phyloP scores from a whole-genome alignment of 2,888 invertebrate genomes.

The Orthonychiurus folsomi region DNA sequence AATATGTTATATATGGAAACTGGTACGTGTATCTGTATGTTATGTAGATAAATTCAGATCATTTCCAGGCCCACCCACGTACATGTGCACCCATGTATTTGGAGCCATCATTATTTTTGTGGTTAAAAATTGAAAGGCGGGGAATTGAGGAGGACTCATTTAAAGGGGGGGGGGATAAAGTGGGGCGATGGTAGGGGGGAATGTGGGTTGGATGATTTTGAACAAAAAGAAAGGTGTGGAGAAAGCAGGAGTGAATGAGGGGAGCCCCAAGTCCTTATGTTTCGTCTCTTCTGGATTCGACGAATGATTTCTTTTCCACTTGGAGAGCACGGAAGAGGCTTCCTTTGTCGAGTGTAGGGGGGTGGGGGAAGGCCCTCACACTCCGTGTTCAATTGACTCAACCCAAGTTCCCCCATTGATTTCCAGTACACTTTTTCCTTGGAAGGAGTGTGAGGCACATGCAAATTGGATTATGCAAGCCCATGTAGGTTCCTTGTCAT shows the following conservation, averaged over 20 bases:
- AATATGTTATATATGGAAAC: too few relatives aligned
- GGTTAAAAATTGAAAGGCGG: too few relatives aligned
- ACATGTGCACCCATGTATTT: too few relatives aligned
- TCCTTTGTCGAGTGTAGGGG: not conserved
- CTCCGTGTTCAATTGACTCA: not conserved
- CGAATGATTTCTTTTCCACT: constrained; percentile 1
- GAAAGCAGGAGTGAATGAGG: not conserved
- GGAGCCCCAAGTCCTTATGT: not conserved
- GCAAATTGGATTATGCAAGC: not conserved
- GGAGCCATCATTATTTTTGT: too few relatives aligned
- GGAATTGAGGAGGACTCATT: too few relatives aligned
- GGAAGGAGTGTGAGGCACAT: not conserved
- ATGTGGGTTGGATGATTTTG: not conserved
- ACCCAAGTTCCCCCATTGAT: not conserved
- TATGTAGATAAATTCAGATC: too few relatives aligned
- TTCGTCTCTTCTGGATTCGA: not conserved
- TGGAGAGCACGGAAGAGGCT: not conserved
- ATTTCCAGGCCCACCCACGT: too few relatives aligned
- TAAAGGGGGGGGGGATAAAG: too few relatives aligned
- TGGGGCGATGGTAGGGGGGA: too few relatives aligned
- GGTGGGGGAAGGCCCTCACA: not conserved
- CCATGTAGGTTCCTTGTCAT: not conserved
- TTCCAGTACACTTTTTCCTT: not conserved
- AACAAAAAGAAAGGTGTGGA: not conserved
- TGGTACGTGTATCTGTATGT: too few relatives aligned